A percentile compares a stretch with the other conserved stretches of the same genome.
Conservation (phyloP, 1,140 invertebrate species). For the Drosophila gunungcola region DNA sequence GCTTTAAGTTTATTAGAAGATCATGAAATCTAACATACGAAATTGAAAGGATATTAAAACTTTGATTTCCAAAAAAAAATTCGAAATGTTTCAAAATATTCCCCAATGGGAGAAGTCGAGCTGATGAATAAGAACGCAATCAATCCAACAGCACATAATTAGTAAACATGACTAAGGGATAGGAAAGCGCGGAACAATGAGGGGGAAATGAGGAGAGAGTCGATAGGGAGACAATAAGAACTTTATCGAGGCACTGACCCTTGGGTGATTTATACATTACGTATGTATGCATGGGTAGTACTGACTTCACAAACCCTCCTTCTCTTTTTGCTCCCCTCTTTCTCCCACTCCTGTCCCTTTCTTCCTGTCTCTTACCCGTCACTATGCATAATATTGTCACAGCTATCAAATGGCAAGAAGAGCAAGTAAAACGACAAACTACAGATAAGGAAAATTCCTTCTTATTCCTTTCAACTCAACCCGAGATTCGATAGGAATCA, state of each 20-base stretch:
- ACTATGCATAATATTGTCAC: slow-evolving; percentile 42
- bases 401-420: slow-evolving; percentile 55
- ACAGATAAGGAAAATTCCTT: slow-evolving; percentile 45
- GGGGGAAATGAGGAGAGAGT: background rate
- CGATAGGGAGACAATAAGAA: slow-evolving; percentile 21
- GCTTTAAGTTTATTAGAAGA: too few relatives aligned
- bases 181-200: slow-evolving; percentile 22
- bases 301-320: background rate
- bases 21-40: background rate
- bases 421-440: slow-evolving; percentile 30
- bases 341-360: background rate
- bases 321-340: background rate
- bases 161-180: slow-evolving; percentile 37
- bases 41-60: background rate
- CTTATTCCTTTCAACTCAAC: slow-evolving; percentile 3
- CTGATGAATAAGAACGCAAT: slow-evolving; percentile 9
- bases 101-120: background rate
- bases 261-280: slow-evolving; percentile 23
- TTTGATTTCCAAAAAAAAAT: background rate
- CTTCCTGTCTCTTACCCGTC: background rate
- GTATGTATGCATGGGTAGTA: slow-evolving; percentile 3
- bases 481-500: slow-evolving; percentile 40
- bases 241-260: slow-evolving; percentile 66
- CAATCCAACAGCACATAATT: slow-evolving; percentile 37
- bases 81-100: background rate